Percentiles rank a stretch among this genome's conserved stretches.
Evolutionary conservation across 2,797 vertebrate species (phyloP).

Genomic region (Pterois miles): DNA sequence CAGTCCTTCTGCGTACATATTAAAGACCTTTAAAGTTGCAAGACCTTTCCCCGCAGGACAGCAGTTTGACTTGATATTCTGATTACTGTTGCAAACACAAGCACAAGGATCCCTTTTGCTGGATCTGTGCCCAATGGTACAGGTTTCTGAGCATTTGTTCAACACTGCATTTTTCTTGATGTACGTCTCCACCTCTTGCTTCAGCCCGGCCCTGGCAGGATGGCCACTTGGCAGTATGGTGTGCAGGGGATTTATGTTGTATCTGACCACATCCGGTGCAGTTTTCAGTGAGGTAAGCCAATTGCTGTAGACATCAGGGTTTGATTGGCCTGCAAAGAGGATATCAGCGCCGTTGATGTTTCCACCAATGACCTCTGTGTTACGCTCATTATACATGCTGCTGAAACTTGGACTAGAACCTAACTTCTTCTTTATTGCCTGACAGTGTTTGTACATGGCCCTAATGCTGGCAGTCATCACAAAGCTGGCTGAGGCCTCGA

Average conservation of each 20-base stretch:
- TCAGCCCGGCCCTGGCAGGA: not conserved
- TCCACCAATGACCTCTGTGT: conserved; percentile 40
- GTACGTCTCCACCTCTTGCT: conserved; percentile 51
- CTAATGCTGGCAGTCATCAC: not conserved
- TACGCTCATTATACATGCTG: conserved; percentile 34
- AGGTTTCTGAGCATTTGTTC: conserved; percentile 51
- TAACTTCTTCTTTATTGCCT: conserved; percentile 9
- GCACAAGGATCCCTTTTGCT: conserved; percentile 52
- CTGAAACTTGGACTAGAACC: not conserved
- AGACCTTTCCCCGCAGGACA: conserved; percentile 55
- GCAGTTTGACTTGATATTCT: conserved; percentile 44
- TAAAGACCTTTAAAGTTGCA: conserved; percentile 39
- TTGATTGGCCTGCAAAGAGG: conserved; percentile 14
- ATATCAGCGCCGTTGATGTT: not conserved
- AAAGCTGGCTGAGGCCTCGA: conserved; percentile 67
- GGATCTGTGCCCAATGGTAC: conserved; percentile 42
- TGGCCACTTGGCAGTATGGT: conserved; percentile 14
- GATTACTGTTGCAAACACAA: conserved; percentile 43
- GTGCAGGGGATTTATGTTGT: conserved; percentile 55
- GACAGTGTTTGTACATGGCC: conserved; percentile 6
- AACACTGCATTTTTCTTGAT: conserved; percentile 39
- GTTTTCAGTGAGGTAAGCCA: conserved; percentile 46
- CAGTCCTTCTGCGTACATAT: conserved; percentile 2
- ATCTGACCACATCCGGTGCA: conserved; percentile 31
- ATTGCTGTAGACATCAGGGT: not conserved